phyloP scores from a whole-genome alignment of 2,888 invertebrate species.

The Ptilodon capucinus region DNA sequence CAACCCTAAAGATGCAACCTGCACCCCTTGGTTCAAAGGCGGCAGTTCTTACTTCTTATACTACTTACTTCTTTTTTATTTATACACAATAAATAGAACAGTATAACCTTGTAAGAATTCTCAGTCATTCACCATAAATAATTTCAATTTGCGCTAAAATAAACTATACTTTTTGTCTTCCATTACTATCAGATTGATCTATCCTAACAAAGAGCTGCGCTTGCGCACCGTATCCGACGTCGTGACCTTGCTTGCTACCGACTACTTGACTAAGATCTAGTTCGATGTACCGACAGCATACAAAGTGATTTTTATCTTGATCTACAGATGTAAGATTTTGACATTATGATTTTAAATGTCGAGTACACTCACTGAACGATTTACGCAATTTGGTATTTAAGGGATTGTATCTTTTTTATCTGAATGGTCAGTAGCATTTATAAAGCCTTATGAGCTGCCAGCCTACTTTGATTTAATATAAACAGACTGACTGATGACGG shows the following conservation, averaged over 20 bases:
- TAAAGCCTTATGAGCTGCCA: too few relatives aligned
- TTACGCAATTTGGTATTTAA: neutral
- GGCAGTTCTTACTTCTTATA: too few relatives aligned
- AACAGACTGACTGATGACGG: too few relatives aligned
- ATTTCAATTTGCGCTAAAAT: neutral
- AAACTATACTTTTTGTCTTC: neutral
- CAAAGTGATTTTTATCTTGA: conserved; percentile 13
- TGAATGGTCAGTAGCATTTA: too few relatives aligned
- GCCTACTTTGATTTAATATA: too few relatives aligned
- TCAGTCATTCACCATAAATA: neutral
- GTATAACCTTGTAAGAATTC: too few relatives aligned
- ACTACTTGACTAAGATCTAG: conserved; percentile 21
- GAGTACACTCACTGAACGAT: neutral
- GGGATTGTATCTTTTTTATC: too few relatives aligned
- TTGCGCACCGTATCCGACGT: conserved; percentile 4
- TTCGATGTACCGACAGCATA: conserved; percentile 15
- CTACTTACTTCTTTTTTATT: too few relatives aligned
- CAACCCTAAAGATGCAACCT: too few relatives aligned
- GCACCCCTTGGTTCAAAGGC: too few relatives aligned
- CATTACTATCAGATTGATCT: neutral
- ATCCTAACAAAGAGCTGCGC: conserved; percentile 27
- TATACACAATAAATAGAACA: too few relatives aligned
- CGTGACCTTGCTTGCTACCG: conserved; percentile 25
- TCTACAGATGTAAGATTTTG: conserved; percentile 1
- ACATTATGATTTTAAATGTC: neutral